phyloP scores from a whole-genome alignment of 1,140 invertebrate genomes.

The Brachionus plicatilis region DNA sequence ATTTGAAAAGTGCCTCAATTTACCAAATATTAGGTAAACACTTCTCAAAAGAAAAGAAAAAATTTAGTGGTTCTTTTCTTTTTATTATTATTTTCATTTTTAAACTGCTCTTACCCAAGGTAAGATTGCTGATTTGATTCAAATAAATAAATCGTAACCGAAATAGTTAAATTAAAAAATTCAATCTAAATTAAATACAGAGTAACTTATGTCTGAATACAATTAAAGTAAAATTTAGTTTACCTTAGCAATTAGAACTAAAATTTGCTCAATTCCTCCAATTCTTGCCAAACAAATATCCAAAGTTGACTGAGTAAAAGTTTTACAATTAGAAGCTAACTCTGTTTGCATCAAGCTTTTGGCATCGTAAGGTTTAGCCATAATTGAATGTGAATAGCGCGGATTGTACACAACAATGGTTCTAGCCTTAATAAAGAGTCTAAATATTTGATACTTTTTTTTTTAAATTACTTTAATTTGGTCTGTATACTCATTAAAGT shows the following conservation, averaged over 20 bases:
- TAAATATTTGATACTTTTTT: background rate
- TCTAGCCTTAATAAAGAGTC: background rate
- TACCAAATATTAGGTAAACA: no score
- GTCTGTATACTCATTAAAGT: conserved; percentile 5
- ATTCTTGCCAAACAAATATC: background rate
- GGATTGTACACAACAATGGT: conserved; percentile 11
- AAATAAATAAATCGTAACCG: no score
- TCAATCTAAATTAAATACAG: no score
- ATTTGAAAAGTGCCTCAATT: no score
- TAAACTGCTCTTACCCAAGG: no score
- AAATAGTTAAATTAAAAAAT: no score
- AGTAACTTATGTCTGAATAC: no score
- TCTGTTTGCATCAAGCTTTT: background rate
- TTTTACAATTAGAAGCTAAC: background rate
- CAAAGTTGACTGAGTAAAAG: background rate
- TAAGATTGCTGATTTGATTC: no score
- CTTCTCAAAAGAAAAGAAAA: no score
- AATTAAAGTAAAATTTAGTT: background rate
- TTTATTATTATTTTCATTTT: no score
- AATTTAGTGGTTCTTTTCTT: no score
- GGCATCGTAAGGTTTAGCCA: background rate
- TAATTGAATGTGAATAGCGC: background rate
- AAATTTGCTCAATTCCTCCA: conserved; percentile 12
- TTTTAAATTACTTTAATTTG: conserved; percentile 9
- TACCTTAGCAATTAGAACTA: conserved; percentile 19